Conservation (phyloP, 2,797 vertebrate species). For the Masticophis lateralis region DNA sequence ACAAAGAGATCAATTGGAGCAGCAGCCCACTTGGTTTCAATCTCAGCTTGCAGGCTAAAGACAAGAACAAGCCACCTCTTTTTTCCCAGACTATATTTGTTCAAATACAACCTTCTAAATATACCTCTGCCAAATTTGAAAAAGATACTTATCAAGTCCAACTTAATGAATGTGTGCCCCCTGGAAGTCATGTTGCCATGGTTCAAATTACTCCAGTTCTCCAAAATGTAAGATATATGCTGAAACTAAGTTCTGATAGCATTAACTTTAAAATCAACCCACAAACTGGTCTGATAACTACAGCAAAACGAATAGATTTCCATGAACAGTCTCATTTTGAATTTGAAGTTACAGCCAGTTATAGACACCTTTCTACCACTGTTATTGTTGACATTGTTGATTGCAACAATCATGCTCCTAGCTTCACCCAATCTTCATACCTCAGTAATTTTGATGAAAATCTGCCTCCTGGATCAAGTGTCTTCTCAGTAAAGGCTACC, state of each 20-base stretch:
- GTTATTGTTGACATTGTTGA: conserved; percentile 82
- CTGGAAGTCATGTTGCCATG: conserved; percentile 80
- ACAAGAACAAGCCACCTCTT: conserved; percentile 74
- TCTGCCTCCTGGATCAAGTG: conserved; percentile 81
- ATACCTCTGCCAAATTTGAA: conserved; percentile 78
- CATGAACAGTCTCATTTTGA: conserved; percentile 80
- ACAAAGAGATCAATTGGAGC: conserved; percentile 84
- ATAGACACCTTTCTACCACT: conserved; percentile 72
- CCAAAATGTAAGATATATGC: conserved; percentile 79
- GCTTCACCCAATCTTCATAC: conserved; percentile 80
- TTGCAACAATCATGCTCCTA: conserved; percentile 89
- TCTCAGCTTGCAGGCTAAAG: conserved; percentile 89
- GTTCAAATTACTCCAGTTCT: conserved; percentile 72
- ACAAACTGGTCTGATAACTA: conserved; percentile 85
- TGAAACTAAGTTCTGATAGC: conserved; percentile 78
- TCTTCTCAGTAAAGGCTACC: conserved; percentile 81
- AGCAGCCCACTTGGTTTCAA: conserved; percentile 84
- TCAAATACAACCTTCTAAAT: conserved; percentile 78
- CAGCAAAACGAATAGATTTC: conserved; percentile 78
- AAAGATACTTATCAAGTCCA: conserved; percentile 79
- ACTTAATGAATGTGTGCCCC: conserved; percentile 88
- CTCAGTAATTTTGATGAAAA: conserved; percentile 85
- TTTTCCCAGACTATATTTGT: conserved; percentile 77
- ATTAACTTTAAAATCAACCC: conserved; percentile 82
- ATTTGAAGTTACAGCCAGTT: conserved; percentile 79